phyloP scores from a whole-genome alignment of 2,797 vertebrate species.

The Galaxias olidus region DNA sequence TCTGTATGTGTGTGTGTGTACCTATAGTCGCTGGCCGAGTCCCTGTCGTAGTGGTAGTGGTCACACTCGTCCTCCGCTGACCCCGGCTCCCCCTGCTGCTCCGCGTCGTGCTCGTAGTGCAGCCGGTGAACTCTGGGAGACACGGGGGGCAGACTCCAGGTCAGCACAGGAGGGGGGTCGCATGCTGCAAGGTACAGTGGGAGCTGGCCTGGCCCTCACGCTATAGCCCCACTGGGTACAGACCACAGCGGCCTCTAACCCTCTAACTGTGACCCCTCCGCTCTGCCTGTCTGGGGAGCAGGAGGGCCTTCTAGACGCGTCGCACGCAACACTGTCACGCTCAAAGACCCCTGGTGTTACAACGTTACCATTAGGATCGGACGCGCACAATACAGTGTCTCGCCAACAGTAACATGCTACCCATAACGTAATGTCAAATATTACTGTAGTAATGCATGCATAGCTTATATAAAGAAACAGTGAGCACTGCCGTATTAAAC shows the following conservation, averaged over 20 bases:
- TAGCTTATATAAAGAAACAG: too few species aligned
- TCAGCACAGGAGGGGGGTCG: not conserved
- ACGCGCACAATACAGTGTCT: conserved; percentile 3
- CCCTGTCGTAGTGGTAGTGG: conserved; percentile 76
- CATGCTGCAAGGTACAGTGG: too few species aligned
- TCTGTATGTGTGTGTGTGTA: conserved; percentile 58
- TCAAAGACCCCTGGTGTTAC: not conserved
- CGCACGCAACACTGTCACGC: conserved; percentile 21
- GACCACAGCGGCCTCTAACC: conserved; percentile 46
- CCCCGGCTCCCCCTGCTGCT: conserved; percentile 72
- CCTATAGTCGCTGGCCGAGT: conserved; percentile 83
- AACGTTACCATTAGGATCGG: too few species aligned
- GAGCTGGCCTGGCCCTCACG: too few species aligned
- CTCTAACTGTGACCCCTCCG: conserved; percentile 32
- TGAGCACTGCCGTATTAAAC: too few species aligned
- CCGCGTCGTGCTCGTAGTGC: conserved; percentile 70
- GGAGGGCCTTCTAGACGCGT: too few species aligned
- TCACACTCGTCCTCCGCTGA: conserved; percentile 78
- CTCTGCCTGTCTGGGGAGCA: not conserved
- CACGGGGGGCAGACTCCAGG: conserved; percentile 3
- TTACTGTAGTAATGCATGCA: too few species aligned
- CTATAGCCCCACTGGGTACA: conserved; percentile 11
- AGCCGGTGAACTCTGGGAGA: conserved; percentile 74
- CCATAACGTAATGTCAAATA: too few species aligned
- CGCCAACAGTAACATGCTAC: too few species aligned